Base-by-base conservation (phyloP, 1,140 invertebrate species). In the Delia radicum region DNA sequence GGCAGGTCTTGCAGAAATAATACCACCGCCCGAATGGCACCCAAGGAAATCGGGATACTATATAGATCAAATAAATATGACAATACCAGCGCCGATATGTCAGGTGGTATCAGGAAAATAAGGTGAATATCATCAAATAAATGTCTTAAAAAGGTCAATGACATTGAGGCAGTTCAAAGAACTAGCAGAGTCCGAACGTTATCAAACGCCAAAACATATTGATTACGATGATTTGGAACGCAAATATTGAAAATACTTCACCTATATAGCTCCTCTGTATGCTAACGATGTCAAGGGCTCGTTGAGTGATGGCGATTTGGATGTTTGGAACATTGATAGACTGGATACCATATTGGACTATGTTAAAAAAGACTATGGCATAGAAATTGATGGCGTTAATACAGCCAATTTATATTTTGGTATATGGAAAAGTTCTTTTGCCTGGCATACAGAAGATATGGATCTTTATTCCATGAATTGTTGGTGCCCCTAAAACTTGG, bases 401-500 rank as follows among this genome's bases (percentile, higher is more conserved):
- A 99, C 98, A 0, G 96, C 98, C 0, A 99, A 99, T 87, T 87
- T 99, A 1, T 99, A 99, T 86, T 99, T 99, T 88, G 98, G 98
- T 15, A 99, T 99, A 97, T 99, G 97, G 97, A 99, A 99, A 87
- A 98, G 97, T 0, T 98, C 96, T 0, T 99, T 99, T 88, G 95
- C 97, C 0, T 99, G 98, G 98, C 98, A 99, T 81, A 99, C 97
- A 0, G 98, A 99, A 88, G 98, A 99, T 81, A 99, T 99, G 97
- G 98, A 99, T 88, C 87, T 99, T 0, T 99, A 99, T 87, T 98
- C 96, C 0, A 99, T 99, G 73, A 99, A 99, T 87, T 99, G 98
- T 95, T 89, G 89, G 89, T 29, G 92, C 92, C 6, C 97, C 98
- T 0, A 99, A 99, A 87, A 97, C 96, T 0, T 99, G 98, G 97